These are phyloP conservation scores for Austrofundulus limnaeus DNA, from an alignment of 2,113 vertebrate species.

Conservation along the genomic window DNA sequence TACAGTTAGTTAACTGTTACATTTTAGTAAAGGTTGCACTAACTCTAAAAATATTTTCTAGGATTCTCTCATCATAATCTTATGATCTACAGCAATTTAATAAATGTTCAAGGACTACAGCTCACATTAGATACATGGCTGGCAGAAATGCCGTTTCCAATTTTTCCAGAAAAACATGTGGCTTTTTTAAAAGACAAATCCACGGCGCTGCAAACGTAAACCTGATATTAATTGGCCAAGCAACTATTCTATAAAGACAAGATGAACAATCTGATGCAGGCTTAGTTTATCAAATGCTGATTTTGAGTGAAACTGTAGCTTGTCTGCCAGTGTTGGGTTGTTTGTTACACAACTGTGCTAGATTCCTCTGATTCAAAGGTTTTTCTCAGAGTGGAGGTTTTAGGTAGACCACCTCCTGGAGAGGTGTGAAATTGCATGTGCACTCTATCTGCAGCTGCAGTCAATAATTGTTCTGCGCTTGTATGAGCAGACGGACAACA, in stretches of 20 bases:
- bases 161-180: not conserved
- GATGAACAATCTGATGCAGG: too few relatives aligned
- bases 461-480: too few relatives aligned
- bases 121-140: conserved; percentile 1
- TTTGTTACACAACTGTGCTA: too few relatives aligned
- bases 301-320: too few relatives aligned
- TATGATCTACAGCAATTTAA: conserved; percentile 7
- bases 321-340: too few relatives aligned
- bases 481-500: too few relatives aligned
- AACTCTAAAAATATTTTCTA: not conserved
- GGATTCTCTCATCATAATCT: not conserved
- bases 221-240: not conserved
- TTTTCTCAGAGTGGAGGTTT: too few relatives aligned
- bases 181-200: not conserved
- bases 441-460: too few relatives aligned
- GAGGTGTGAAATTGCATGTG: too few relatives aligned
- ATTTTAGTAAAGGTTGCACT: not conserved
- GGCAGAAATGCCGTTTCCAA: not conserved
- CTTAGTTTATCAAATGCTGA: too few relatives aligned
- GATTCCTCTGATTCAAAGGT: too few relatives aligned
- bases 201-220: not conserved
- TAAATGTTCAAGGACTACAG: not conserved
- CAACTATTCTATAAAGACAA: not conserved
- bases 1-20: not conserved
- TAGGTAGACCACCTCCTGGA: too few relatives aligned